These are phyloP conservation scores for Melanotaenia pygmaea DNA, from an alignment of 2,797 vertebrate genomes.

Conservation along the genomic window DNA sequence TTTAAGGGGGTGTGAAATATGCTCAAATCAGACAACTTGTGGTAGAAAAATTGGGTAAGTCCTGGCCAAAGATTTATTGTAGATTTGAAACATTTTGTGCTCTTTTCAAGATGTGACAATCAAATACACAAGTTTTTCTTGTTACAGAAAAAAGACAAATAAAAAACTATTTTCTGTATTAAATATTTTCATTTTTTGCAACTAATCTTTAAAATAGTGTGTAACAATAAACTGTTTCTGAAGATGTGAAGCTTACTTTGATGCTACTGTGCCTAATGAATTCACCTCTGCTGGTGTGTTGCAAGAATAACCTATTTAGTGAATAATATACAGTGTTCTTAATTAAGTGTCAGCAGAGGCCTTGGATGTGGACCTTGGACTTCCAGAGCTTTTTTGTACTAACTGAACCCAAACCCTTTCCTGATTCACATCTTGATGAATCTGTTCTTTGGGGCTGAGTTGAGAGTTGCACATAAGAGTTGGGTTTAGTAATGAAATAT, in stretches of 20 bases:
- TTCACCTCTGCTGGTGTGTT: slow-evolving; percentile 3
- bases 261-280: background rate
- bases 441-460: slow-evolving; percentile 73
- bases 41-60: slow-evolving; percentile 32
- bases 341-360: slow-evolving; percentile 37
- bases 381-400: slow-evolving; percentile 36
- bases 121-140: background rate
- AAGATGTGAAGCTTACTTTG: background rate
- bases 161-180: background rate
- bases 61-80: slow-evolving; percentile 39
- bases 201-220: background rate
- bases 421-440: slow-evolving; percentile 72
- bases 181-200: background rate
- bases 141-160: background rate
- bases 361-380: slow-evolving; percentile 32
- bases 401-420: slow-evolving; percentile 47
- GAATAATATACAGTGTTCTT: slow-evolving; percentile 21
- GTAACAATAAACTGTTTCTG: background rate
- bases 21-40: slow-evolving; percentile 55
- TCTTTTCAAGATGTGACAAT: slow-evolving; percentile 5
- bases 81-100: slow-evolving; percentile 30
- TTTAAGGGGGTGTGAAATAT: slow-evolving; percentile 72
- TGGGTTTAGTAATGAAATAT: slow-evolving; percentile 57
- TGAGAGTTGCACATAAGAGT: slow-evolving; percentile 80
- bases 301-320: slow-evolving; percentile 16